Conservation (phyloP, 2,113 vertebrate species). For the Podarcis muralis region DNA sequence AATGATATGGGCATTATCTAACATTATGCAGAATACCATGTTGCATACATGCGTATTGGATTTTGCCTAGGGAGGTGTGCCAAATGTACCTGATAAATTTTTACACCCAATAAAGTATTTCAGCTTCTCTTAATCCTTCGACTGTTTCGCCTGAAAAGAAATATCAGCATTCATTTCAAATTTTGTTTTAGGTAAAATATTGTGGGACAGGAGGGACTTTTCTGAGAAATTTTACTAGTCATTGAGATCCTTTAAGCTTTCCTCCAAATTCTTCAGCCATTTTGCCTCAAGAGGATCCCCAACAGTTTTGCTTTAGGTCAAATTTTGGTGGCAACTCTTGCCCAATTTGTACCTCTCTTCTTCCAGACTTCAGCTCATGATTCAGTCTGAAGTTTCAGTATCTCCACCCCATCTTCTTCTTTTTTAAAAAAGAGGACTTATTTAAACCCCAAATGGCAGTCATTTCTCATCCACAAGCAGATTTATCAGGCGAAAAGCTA, state of each 20-base stretch:
- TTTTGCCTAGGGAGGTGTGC: background rate
- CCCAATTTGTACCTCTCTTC: background rate
- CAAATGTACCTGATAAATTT: background rate
- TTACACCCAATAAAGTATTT: background rate
- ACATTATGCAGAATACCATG: background rate
- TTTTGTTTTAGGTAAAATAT: background rate
- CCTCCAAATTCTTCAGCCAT: background rate
- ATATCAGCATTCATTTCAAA: background rate
- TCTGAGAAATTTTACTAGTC: background rate
- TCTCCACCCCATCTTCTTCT: background rate
- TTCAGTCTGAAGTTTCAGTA: background rate
- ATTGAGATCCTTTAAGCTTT: background rate
- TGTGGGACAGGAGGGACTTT: background rate
- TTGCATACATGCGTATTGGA: background rate
- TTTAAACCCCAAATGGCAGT: slow-evolving; percentile 2
- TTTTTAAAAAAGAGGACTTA: background rate
- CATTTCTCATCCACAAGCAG: background rate
- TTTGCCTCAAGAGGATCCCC: background rate
- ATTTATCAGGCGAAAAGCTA: slow-evolving; percentile 21
- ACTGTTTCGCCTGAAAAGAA: background rate
- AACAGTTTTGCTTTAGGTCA: background rate
- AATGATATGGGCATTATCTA: background rate
- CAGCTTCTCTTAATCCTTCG: background rate
- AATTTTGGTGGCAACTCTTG: background rate
- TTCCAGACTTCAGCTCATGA: background rate